A percentile compares a stretch with the other conserved stretches of the same genome.
These are phyloP conservation scores for Cataglyphis hispanica DNA, from an alignment of 1,140 invertebrate species.

Conservation along the genomic window DNA sequence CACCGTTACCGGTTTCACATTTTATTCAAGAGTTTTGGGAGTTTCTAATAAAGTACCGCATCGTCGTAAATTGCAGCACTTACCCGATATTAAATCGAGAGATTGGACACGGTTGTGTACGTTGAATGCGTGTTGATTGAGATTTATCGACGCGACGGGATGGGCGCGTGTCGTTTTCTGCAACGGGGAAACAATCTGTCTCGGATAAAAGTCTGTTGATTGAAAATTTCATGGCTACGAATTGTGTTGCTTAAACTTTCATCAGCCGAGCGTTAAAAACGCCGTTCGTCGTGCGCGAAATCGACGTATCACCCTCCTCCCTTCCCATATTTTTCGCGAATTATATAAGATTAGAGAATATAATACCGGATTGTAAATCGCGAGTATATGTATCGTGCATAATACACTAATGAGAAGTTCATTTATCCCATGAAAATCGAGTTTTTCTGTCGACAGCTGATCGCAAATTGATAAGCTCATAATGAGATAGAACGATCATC, in stretches of 20 bases:
- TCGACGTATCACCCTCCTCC: conserved; percentile 21
- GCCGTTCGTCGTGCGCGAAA: conserved; percentile 16
- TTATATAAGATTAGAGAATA: conserved; percentile 25
- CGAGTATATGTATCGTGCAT: not conserved
- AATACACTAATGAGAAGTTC: not conserved
- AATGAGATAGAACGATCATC: conserved; percentile 44
- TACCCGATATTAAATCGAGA: conserved; percentile 38
- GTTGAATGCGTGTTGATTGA: conserved; percentile 54
- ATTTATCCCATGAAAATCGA: conserved; percentile 44
- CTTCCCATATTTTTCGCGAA: not conserved
- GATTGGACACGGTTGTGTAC: conserved; percentile 47
- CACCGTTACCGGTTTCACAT: not conserved
- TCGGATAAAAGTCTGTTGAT: conserved; percentile 51
- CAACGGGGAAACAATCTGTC: conserved; percentile 47
- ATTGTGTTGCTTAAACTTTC: conserved; percentile 56
- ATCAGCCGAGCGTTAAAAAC: conserved; percentile 45
- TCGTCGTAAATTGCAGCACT: conserved; percentile 55
- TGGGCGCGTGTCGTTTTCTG: conserved; percentile 32
- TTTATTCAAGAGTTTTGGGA: conserved; percentile 28
- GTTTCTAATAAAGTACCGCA: conserved; percentile 34
- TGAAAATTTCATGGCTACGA: conserved; percentile 61
- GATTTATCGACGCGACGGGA: conserved; percentile 37
- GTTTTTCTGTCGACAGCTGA: conserved; percentile 1
- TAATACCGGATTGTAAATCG: conserved; percentile 27
- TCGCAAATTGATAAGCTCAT: conserved; percentile 49